phyloP scores from a whole-genome alignment of 2,888 invertebrate genomes.

The Epinotia demarniana region DNA sequence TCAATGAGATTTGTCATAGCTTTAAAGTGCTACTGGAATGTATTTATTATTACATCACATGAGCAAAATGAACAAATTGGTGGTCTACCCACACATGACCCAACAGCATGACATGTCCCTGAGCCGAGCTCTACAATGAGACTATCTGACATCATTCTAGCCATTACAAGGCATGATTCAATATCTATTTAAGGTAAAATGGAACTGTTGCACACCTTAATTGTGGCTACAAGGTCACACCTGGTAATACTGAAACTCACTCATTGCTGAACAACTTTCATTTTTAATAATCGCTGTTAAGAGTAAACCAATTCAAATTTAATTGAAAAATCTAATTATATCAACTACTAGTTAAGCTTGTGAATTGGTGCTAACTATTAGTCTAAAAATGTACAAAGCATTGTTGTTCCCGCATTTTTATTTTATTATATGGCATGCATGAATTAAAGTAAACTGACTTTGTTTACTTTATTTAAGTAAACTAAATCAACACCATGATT shows the following conservation, averaged over 20 bases:
- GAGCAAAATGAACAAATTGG: slow-evolving; percentile 46
- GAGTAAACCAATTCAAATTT: background rate
- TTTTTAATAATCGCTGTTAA: background rate
- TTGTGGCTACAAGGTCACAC: slow-evolving; percentile 62
- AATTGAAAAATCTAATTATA: background rate
- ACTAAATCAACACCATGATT: background rate
- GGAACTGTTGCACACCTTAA: slow-evolving; percentile 64
- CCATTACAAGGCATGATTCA: slow-evolving; percentile 62
- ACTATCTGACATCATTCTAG: slow-evolving; percentile 67
- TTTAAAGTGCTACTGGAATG: background rate
- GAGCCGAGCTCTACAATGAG: slow-evolving; percentile 47
- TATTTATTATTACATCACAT: slow-evolving; percentile 25
- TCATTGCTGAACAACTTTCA: background rate
- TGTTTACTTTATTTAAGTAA: too few relatives aligned
- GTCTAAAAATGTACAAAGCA: too few relatives aligned
- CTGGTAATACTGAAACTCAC: slow-evolving; percentile 41
- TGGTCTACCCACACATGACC: slow-evolving; percentile 52
- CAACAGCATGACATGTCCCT: slow-evolving; percentile 32
- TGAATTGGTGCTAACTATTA: background rate
- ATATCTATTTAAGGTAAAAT: slow-evolving; percentile 55
- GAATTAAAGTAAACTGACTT: background rate
- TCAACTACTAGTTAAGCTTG: background rate
- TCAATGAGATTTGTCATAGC: background rate
- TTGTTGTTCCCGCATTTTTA: too few relatives aligned
- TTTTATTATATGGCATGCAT: too few relatives aligned